Conservation (phyloP, 2,888 invertebrate species). For the Erynnis tages region DNA sequence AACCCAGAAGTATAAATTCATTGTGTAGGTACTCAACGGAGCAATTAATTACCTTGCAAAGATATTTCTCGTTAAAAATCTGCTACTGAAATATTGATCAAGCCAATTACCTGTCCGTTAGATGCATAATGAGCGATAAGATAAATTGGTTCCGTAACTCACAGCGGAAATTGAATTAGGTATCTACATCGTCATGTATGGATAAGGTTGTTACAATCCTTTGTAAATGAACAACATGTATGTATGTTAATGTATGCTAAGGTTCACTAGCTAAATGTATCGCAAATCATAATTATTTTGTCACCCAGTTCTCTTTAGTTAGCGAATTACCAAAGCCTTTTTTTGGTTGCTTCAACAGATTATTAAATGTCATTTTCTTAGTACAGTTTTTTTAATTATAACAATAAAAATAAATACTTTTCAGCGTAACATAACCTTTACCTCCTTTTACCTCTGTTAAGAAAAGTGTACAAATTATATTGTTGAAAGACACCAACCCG, state of each 20-base stretch:
- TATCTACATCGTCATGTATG: not conserved
- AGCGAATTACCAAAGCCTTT: too few relatives aligned
- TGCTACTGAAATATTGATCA: slow-evolving; percentile 6
- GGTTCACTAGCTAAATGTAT: too few relatives aligned
- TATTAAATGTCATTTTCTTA: too few relatives aligned
- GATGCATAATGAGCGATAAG: slow-evolving; percentile 22
- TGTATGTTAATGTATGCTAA: too few relatives aligned
- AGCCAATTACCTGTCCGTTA: slow-evolving; percentile 15
- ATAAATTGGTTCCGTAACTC: slow-evolving; percentile 18
- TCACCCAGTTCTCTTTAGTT: too few relatives aligned
- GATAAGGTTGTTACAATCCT: not conserved
- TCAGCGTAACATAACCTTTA: too few relatives aligned
- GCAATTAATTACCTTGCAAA: slow-evolving; percentile 10
- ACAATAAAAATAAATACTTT: too few relatives aligned
- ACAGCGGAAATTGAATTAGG: slow-evolving; percentile 9
- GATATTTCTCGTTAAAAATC: slow-evolving; percentile 7
- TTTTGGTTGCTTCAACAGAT: too few relatives aligned
- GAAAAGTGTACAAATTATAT: not conserved
- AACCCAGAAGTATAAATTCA: not conserved
- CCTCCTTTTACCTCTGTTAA: too few relatives aligned
- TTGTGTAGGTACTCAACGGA: not conserved
- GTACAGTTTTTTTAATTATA: too few relatives aligned
- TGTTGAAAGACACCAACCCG: not conserved
- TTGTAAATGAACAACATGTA: not conserved
- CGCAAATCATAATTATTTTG: too few relatives aligned